phyloP scores from a whole-genome alignment of 2,113 vertebrate species.

The Mystacornis crossleyi region DNA sequence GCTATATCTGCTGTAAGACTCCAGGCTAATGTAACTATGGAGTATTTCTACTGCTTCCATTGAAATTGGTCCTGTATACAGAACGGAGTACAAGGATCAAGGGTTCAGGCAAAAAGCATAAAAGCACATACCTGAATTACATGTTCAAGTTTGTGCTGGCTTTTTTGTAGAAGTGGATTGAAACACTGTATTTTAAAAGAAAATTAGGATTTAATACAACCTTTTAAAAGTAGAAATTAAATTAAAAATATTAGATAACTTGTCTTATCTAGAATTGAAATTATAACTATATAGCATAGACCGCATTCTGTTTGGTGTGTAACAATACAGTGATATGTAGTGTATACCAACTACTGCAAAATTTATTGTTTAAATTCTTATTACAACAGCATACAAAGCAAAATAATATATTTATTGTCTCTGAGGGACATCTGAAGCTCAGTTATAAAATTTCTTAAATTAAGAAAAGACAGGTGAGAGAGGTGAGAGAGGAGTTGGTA shows the following conservation, averaged over 20 bases:
- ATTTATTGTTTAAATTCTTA: neutral
- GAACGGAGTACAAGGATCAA: neutral
- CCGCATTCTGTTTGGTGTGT: accelerated
- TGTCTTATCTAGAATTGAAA: neutral
- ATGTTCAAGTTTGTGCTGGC: accelerated
- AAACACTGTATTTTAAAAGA: neutral
- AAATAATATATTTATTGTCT: neutral
- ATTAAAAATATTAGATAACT: neutral
- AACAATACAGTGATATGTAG: neutral
- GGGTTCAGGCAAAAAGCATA: neutral
- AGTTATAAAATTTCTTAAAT: neutral
- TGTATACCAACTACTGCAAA: neutral
- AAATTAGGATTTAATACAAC: neutral
- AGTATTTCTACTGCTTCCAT: neutral
- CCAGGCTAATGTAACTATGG: neutral
- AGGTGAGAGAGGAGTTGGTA: no score
- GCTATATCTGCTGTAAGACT: neutral
- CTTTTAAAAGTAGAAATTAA: neutral
- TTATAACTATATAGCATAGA: neutral
- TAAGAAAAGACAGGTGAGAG: no score
- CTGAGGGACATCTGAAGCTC: neutral
- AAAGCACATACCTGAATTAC: neutral
- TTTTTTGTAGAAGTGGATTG: neutral
- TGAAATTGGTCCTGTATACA: neutral
- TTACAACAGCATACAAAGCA: accelerated